These are phyloP conservation scores for Gnatocerus cornutus DNA, from an alignment of 2,888 invertebrate species.

Conservation along the genomic window DNA sequence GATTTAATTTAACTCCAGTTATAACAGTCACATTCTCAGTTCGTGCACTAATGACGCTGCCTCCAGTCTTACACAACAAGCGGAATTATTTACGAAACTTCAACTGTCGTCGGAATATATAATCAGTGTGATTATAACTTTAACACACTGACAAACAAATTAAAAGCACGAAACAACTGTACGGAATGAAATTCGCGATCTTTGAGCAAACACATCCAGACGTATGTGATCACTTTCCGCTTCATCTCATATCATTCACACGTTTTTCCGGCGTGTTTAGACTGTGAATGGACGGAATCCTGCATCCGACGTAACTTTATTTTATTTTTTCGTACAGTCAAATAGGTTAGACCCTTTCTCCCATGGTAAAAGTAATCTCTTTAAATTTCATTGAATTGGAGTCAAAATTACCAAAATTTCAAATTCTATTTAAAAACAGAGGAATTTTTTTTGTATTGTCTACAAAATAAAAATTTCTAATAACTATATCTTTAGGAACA, in stretches of 20 bases:
- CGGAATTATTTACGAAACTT: slow-evolving; percentile 19
- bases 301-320: not conserved
- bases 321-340: slow-evolving; percentile 9
- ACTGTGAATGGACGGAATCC: slow-evolving; percentile 7
- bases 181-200: slow-evolving; percentile 8
- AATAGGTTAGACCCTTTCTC: slow-evolving; percentile 13
- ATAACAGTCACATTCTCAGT: not conserved
- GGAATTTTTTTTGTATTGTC: too few relatives aligned
- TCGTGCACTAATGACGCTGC: slow-evolving; percentile 15
- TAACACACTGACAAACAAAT: slow-evolving; percentile 2
- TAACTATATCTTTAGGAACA: too few relatives aligned
- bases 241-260: slow-evolving; percentile 32
- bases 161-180: slow-evolving; percentile 1
- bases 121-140: slow-evolving; percentile 12
- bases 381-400: too few relatives aligned
- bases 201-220: slow-evolving; percentile 7
- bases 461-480: too few relatives aligned
- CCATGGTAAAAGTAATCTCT: too few relatives aligned
- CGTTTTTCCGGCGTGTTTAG: slow-evolving; percentile 24
- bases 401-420: too few relatives aligned
- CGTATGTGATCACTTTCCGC: slow-evolving; percentile 14
- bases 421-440: too few relatives aligned
- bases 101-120: slow-evolving; percentile 13
- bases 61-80: slow-evolving; percentile 10
- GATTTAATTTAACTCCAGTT: too few relatives aligned